A percentile compares a stretch with the other conserved stretches of the same genome.
Conservation (phyloP, 2,113 vertebrate species). For the Tapirus terrestris region DNA sequence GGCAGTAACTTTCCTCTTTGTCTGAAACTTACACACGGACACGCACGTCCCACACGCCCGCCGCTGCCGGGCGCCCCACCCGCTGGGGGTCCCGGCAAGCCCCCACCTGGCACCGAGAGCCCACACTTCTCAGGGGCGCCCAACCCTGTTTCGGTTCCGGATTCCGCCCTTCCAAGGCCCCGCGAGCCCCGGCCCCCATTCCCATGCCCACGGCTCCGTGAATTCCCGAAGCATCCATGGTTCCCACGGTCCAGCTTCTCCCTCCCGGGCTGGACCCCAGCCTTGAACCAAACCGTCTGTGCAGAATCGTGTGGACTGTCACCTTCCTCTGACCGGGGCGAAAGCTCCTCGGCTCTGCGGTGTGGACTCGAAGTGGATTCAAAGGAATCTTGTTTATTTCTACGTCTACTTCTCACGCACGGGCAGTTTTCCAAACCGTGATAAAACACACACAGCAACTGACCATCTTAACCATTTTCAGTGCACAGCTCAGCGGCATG, state of each 20-base stretch:
- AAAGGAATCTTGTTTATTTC: background rate
- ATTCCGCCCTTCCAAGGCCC: background rate
- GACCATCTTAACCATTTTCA: background rate
- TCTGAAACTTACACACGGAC: background rate
- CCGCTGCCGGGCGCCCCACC: background rate
- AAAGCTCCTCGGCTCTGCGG: background rate
- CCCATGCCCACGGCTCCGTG: accelerated
- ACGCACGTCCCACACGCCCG: background rate
- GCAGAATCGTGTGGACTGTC: accelerated
- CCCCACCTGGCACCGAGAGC: background rate
- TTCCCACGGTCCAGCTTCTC: background rate
- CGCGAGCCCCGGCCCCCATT: background rate
- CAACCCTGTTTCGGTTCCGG: background rate
- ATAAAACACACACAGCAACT: background rate
- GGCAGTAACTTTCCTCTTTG: background rate
- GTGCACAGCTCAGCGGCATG: background rate
- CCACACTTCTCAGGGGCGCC: background rate
- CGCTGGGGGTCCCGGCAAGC: no score
- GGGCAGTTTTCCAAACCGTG: background rate
- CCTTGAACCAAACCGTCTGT: background rate
- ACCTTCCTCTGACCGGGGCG: background rate
- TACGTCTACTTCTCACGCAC: background rate
- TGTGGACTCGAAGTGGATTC: background rate
- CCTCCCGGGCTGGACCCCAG: accelerated
- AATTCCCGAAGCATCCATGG: no score